A percentile compares a stretch with the other conserved stretches of the same genome.
Evolutionary conservation across 1,140 invertebrate genomes (phyloP).

Genomic region (Ceratina japonica): DNA sequence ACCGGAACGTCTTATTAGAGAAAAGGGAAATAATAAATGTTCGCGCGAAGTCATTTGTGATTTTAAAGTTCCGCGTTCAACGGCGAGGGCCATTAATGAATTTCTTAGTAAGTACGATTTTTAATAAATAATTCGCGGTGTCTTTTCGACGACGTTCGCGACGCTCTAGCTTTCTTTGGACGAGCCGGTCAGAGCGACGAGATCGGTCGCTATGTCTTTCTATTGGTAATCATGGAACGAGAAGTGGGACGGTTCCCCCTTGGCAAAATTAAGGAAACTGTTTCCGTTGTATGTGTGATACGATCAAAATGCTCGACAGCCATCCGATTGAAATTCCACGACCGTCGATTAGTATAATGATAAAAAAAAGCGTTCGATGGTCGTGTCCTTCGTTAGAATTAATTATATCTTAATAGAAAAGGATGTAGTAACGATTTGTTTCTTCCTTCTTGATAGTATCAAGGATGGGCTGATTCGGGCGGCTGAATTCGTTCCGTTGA

Average conservation of each 20-base stretch:
- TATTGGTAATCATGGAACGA: slow-evolving; percentile 29
- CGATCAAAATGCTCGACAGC: background rate
- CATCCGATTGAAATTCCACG: background rate
- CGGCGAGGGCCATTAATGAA: background rate
- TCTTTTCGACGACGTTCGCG: background rate
- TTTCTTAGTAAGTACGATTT: slow-evolving; percentile 21
- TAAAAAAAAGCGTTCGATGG: background rate
- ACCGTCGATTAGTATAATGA: background rate
- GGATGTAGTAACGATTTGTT: background rate
- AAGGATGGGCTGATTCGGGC: background rate
- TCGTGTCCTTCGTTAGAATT: background rate
- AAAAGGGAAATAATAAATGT: background rate
- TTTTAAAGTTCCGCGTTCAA: background rate
- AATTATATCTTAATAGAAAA: background rate
- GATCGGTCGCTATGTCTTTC: slow-evolving; percentile 55
- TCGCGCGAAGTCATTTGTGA: background rate
- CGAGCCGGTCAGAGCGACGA: slow-evolving; percentile 26
- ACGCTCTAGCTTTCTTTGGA: slow-evolving; percentile 37
- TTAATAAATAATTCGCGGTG: slow-evolving; percentile 22
- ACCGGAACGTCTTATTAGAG: background rate
- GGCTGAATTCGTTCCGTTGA: background rate
- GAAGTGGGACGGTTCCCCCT: background rate
- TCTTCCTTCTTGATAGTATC: background rate
- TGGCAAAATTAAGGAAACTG: background rate
- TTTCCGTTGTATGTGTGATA: slow-evolving; percentile 11